Evolutionary conservation across 2,888 invertebrate species (phyloP), one percentile per base, ranked within the genome.

Genomic region (Dromius quadrimaculatus): DNA sequence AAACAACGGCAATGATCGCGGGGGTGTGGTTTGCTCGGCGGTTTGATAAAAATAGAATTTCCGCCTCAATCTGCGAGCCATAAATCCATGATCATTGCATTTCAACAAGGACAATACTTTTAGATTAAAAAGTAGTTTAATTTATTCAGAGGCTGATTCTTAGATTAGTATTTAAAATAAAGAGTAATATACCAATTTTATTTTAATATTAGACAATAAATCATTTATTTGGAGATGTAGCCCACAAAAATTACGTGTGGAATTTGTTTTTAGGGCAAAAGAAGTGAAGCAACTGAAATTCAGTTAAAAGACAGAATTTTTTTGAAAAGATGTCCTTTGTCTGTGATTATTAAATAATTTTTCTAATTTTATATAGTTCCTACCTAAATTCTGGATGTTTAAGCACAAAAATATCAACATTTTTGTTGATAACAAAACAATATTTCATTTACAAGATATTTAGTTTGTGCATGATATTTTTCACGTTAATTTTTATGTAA

Each of bases 251-350:
- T 36, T 36, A 36, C n/a, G 36, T 36, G 11, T 36, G 32, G 32
- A 32, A 32, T 5, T 28, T 28, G 8, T 3, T 3, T 28, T n/a
- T 6, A 28, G 8, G 28, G 28, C 28, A 28, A 32, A 6, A 9
- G 2, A 1, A 9, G 32, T 32, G 8, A 32, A 32, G 2, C 32
- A 36, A 36, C 2, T 36, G 11, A 36, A n/a, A 36, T 36, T 36
- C 36, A 36, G n/a, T 36, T 36, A 11, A n/a, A n/a, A n/a, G n/a
- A n/a, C n/a, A n/a, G n/a, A n/a, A n/a, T n/a, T n/a, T n/a, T n/a
- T n/a, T n/a, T n/a, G n/a, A 23, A 54, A 28, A 54, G 28, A 54
- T 54, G 54, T 54, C 54, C 54, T n/a, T 15, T 54, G 54, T 28
- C 54, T 54, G 54, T 54, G 54, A 54, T 54, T 54, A 23, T 5